These are phyloP conservation scores for Cololabis saira DNA, from an alignment of 2,113 vertebrate genomes.

Conservation along the genomic window DNA sequence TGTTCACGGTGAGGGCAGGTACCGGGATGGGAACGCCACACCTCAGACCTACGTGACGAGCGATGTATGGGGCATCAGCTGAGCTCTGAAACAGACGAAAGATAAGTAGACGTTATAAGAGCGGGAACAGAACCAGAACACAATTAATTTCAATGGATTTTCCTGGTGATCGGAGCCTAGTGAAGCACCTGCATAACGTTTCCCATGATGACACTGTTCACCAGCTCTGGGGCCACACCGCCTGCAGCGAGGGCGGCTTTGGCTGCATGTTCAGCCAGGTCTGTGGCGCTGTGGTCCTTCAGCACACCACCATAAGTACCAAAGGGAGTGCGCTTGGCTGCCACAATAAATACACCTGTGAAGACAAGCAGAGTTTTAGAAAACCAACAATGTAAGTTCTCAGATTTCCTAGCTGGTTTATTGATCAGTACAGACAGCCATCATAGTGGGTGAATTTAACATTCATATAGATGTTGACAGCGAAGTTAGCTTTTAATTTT, in stretches of 20 bases:
- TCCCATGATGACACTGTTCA: constrained; percentile 92
- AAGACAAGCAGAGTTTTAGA: constrained; percentile 17
- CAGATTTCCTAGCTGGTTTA: no score
- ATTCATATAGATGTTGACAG: no score
- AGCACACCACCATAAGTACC: constrained; percentile 90
- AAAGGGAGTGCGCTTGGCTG: constrained; percentile 94
- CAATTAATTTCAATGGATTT: not conserved
- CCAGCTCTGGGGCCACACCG: constrained; percentile 85
- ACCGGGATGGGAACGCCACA: constrained; percentile 86
- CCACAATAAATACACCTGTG: constrained; percentile 92
- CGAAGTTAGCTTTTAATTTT: no score
- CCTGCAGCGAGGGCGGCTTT: constrained; percentile 89
- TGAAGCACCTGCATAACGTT: constrained; percentile 90
- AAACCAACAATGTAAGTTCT: not conserved
- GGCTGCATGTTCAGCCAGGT: constrained; percentile 88
- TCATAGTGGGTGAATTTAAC: no score
- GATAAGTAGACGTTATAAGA: not conserved
- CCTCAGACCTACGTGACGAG: constrained; percentile 92
- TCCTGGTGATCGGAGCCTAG: not conserved
- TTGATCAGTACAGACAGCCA: no score
- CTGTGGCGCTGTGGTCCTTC: constrained; percentile 90
- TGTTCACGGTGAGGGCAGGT: constrained; percentile 91
- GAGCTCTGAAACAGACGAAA: constrained; percentile 81
- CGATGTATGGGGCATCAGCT: constrained; percentile 86
- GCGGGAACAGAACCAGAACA: not conserved